phyloP scores from a whole-genome alignment of 2,113 vertebrate genomes.

The Seriola dumerili region DNA sequence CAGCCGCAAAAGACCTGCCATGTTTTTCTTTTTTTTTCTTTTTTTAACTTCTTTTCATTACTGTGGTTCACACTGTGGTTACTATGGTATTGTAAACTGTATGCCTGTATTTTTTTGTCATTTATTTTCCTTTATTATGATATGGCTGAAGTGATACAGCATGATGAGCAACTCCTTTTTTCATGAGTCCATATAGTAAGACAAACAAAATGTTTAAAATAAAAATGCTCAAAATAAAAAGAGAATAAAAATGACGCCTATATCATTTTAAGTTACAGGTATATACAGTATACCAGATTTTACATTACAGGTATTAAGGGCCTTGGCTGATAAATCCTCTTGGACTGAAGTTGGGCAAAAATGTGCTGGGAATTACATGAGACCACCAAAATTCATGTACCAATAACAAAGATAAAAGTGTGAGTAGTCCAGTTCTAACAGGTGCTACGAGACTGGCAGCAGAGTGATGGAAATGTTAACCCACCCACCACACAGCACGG shows the following conservation, averaged over 20 bases:
- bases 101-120: not conserved
- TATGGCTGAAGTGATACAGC: no score
- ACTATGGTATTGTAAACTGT: no score
- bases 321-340: constrained; percentile 1
- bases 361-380: not conserved
- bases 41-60: constrained; percentile 9
- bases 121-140: not conserved
- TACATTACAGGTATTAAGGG: no score
- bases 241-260: no score
- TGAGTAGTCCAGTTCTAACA: not conserved
- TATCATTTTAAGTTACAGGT: no score
- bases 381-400: not conserved
- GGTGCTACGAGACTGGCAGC: not conserved
- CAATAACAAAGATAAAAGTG: not conserved
- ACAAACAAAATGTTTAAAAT: no score
- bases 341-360: no score
- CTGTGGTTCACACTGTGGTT: not conserved
- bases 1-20: not conserved
- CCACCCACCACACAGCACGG: no score
- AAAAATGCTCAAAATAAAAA: no score
- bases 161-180: no score
- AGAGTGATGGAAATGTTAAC: not conserved
- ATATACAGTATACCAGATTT: no score
- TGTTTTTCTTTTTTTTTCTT: not conserved
- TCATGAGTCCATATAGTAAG: no score